Base-by-base conservation (phyloP, 2,888 invertebrate genomes). In the Noctua comes region DNA sequence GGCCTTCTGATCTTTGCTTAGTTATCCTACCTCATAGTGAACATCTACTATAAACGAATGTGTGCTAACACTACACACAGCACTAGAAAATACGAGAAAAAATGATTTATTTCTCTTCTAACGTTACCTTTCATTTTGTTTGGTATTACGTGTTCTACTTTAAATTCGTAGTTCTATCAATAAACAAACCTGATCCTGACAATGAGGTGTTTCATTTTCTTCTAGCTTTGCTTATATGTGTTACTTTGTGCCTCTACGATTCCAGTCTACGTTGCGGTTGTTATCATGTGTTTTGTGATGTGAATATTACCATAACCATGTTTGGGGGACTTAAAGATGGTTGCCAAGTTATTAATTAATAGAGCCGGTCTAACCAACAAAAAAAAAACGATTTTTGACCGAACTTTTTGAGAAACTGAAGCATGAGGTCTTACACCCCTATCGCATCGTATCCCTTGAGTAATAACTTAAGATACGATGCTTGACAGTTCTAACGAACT, bases 1-100 rank as follows among this genome's bases (percentile, higher is more conserved):
- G 59, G 21, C 16, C 82, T 74, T 81, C 82, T 82, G 82, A 5
- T 54, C 40, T 31, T 40, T 16, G 16, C 43, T 16, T 16, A 11
- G 16, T 57, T 59, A 16, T 24, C 36, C 5, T 18, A 70, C 43
- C n/a, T 65, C 54, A 27, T 48, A 57, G 21, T 27, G 10, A 69
- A 64, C 36, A 69, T 65, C 31, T 31, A 16, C 36, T 40, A 21
- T 40, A 27, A 24, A 62, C 68, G 18, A 71, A 51, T 62, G 31
- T 48, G 57, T 64, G 16, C 57, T 31, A 43, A 31, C 40, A 48
- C 54, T 65, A 46, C 2, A n/a, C 46, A 18, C 40, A 43, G 40
- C 68, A 62, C 62, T 68, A 51, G 72, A 18, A 83, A 64, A 59
- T 36, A 65, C 48, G 31, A 40, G 51, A 21, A n/a, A 27, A 57